phyloP scores from a whole-genome alignment of 2,888 invertebrate species.

The Caenorhabditis plicata region DNA sequence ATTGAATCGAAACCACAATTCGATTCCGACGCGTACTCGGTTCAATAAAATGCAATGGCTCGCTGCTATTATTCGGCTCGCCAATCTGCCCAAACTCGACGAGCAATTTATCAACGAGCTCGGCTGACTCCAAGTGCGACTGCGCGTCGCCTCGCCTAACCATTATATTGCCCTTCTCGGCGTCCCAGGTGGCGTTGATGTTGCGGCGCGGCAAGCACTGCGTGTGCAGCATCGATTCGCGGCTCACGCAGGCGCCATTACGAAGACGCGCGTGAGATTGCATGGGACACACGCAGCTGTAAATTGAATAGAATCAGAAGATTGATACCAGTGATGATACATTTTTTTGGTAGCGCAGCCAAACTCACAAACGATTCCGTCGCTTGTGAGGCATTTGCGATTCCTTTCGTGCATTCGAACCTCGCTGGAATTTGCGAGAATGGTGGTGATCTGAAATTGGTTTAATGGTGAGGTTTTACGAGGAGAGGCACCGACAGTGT shows the following conservation, averaged over 20 bases:
- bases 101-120: constrained; percentile 33
- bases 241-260: constrained; percentile 29
- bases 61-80: constrained; percentile 5
- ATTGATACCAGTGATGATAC: constrained; percentile 13
- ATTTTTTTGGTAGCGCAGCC: constrained; percentile 45
- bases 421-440: constrained; percentile 21
- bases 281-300: constrained; percentile 46
- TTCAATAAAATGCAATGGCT: constrained; percentile 18
- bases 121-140: constrained; percentile 25
- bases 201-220: constrained; percentile 31
- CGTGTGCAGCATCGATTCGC: constrained; percentile 26
- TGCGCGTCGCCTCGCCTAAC: constrained; percentile 28
- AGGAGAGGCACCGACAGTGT: constrained; percentile 10
- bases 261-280: constrained; percentile 26
- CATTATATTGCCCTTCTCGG: constrained; percentile 39
- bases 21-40: constrained; percentile 18
- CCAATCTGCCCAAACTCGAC: constrained; percentile 38
- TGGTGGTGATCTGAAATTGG: constrained; percentile 18
- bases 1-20: constrained; percentile 40
- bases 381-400: constrained; percentile 46
- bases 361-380: constrained; percentile 52
- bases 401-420: constrained; percentile 23
- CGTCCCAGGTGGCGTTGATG: constrained; percentile 48
- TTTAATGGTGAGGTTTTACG: neutral
- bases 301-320: no score